These are phyloP conservation scores for Graptemys geographica DNA, from an alignment of 2,797 vertebrate species.

Conservation along the genomic window DNA sequence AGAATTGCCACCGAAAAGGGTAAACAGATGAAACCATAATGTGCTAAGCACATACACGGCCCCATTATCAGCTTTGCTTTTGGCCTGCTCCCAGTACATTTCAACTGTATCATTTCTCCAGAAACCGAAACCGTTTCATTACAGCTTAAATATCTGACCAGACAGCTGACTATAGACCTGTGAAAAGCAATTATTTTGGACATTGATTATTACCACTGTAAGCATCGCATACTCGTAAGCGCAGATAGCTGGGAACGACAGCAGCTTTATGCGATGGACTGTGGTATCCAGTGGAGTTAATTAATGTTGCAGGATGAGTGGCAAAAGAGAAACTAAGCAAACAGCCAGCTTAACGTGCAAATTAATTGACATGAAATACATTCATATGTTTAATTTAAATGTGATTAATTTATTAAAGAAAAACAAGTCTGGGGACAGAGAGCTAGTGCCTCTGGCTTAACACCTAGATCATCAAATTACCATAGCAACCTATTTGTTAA, in stretches of 20 bases:
- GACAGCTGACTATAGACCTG: conserved; percentile 68
- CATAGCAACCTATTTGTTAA: conserved; percentile 79
- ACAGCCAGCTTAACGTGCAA: conserved; percentile 69
- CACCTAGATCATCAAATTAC: conserved; percentile 70
- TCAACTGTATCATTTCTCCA: conserved; percentile 26
- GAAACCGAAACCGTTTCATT: conserved; percentile 71
- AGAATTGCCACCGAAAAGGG: not conserved
- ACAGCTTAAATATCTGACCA: conserved; percentile 76
- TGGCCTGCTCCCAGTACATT: conserved; percentile 32
- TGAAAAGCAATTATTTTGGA: conserved; percentile 81
- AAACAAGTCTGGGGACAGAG: conserved; percentile 59
- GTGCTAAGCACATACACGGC: not conserved
- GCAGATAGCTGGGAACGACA: conserved; percentile 59
- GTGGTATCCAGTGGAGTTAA: conserved; percentile 68
- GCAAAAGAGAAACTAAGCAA: conserved; percentile 24
- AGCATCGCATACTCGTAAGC: conserved; percentile 30
- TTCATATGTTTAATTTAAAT: conserved; percentile 78
- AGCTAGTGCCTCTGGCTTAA: conserved; percentile 55
- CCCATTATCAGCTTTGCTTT: not conserved
- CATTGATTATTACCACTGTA: conserved; percentile 73
- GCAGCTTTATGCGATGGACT: conserved; percentile 35
- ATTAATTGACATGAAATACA: conserved; percentile 79
- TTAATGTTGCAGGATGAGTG: conserved; percentile 58
- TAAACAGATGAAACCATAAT: not conserved
- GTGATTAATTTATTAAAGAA: conserved; percentile 77